Conservation (phyloP, 2,888 invertebrate genomes). For the Spicauda simplicius region DNA sequence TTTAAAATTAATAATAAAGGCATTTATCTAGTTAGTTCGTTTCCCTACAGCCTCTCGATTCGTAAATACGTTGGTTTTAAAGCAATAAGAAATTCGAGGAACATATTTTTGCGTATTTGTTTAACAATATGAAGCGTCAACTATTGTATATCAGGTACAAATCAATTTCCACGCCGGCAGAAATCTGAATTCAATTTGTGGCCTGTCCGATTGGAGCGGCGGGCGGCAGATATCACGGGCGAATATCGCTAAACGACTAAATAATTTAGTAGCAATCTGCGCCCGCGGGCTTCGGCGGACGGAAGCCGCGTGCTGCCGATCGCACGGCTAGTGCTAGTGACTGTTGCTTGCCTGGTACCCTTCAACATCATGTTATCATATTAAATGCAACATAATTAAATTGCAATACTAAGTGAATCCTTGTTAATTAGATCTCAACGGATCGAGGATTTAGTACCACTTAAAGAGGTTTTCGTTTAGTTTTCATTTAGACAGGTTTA, state of each 20-base stretch:
- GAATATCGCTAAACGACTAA: slow-evolving; percentile 84
- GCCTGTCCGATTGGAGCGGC: slow-evolving; percentile 78
- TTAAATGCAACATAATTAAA: no score
- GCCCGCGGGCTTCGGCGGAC: slow-evolving; percentile 49
- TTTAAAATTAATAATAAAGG: no score
- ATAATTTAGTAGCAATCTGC: slow-evolving; percentile 82
- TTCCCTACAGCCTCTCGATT: no score
- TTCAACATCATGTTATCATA: not conserved
- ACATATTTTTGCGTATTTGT: slow-evolving; percentile 33
- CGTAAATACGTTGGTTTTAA: no score
- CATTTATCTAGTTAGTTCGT: no score
- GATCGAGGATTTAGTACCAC: no score
- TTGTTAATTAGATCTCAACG: no score
- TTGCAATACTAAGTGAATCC: no score
- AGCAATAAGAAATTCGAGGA: no score
- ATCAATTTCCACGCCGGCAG: slow-evolving; percentile 79
- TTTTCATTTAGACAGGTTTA: no score
- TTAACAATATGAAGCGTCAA: slow-evolving; percentile 58
- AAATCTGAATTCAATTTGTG: slow-evolving; percentile 84
- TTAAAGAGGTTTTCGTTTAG: no score
- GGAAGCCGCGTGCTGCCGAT: slow-evolving; percentile 50
- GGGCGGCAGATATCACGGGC: slow-evolving; percentile 68
- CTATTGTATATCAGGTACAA: slow-evolving; percentile 80
- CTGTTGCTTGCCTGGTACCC: not conserved
- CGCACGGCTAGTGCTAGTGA: slow-evolving; percentile 10